A percentile compares a stretch with the other conserved stretches of the same genome.
phyloP scores from a whole-genome alignment of 2,888 invertebrate species.

The Gandaritis pyraliata region DNA sequence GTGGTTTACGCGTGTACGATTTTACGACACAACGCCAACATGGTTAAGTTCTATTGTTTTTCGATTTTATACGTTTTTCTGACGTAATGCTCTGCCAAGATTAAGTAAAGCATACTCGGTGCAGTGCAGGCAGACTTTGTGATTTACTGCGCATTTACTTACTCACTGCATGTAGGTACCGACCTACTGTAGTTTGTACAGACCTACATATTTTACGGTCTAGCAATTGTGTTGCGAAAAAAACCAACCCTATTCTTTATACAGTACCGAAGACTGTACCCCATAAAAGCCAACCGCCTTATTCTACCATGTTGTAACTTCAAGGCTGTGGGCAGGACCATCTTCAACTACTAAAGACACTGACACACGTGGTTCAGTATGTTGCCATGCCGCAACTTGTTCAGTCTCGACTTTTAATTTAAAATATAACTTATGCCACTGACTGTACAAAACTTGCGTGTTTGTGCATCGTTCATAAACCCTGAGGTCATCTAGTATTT shows the following conservation, averaged over 20 bases:
- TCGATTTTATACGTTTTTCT: conserved; percentile 34
- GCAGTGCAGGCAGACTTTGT: conserved; percentile 2
- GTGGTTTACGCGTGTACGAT: conserved; percentile 24
- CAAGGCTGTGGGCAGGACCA: background rate
- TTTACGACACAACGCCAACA: conserved; percentile 33
- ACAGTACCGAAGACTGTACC: no score
- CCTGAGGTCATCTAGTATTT: conserved; percentile 18
- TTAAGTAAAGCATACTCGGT: conserved; percentile 7
- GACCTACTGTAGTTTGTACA: background rate
- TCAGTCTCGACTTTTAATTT: no score
- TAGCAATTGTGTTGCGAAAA: background rate
- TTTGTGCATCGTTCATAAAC: conserved; percentile 14
- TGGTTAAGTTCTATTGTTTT: conserved; percentile 41
- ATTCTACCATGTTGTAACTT: background rate
- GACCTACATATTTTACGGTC: background rate
- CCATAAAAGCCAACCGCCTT: no score
- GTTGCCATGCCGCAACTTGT: background rate
- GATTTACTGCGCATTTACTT: conserved; percentile 12
- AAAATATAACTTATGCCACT: background rate
- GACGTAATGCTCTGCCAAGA: conserved; percentile 28
- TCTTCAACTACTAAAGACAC: background rate
- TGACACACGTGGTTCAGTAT: background rate
- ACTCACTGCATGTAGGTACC: background rate
- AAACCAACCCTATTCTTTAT: background rate
- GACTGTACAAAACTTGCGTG: conserved; percentile 15